Conservation (phyloP, 23 tunicate genomes). For the Diplosoma virens region DNA sequence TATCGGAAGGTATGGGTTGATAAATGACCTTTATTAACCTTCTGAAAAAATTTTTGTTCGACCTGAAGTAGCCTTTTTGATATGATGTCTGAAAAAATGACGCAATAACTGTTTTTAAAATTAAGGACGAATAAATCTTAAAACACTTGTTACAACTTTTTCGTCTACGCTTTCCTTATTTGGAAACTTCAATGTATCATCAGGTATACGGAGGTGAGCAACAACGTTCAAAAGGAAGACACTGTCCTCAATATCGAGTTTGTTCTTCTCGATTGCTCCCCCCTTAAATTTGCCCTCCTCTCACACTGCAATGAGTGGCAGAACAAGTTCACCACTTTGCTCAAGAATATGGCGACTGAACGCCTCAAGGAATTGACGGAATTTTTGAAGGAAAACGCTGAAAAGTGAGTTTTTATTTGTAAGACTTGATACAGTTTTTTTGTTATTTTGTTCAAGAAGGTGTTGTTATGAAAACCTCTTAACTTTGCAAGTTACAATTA, state of each 20-base stretch:
- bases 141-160: no score
- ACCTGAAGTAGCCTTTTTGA: no score
- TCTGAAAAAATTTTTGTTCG: no score
- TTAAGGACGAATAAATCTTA: no score
- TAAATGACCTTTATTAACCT: no score
- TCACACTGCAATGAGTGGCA: constrained; percentile 98
- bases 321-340: constrained; percentile 92
- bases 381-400: constrained; percentile 76
- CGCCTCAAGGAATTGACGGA: constrained; percentile 60
- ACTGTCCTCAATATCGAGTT: constrained; percentile 86
- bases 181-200: neutral
- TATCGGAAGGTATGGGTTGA: constrained; percentile 74
- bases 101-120: no score
- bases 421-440: no score
- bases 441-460: no score
- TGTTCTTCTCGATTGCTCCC: constrained; percentile 84
- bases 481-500: neutral
- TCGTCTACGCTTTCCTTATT: no score
- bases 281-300: constrained; percentile 84
- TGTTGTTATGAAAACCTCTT: no score
- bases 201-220: constrained; percentile 95
- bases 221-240: constrained; percentile 97
- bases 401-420: constrained; percentile 54
- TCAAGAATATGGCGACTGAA: constrained; percentile 83
- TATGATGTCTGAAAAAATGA: no score